Percentiles rank a stretch among this genome's conserved stretches.
phyloP scores from a whole-genome alignment of 2,888 invertebrate genomes.

The Brachypalpus laphriformis region DNA sequence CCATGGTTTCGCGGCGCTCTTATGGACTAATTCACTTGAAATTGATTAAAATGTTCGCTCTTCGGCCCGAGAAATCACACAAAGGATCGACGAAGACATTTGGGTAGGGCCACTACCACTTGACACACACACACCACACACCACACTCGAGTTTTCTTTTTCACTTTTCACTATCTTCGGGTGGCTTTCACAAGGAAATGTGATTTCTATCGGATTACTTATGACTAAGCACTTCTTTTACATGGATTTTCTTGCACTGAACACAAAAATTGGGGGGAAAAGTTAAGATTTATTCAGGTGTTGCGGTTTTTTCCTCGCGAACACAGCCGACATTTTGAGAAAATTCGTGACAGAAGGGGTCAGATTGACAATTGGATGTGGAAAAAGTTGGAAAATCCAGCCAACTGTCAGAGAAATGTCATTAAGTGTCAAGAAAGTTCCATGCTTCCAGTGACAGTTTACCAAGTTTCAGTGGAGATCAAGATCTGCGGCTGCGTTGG shows the following conservation, averaged over 20 bases:
- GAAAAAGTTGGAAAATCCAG: neutral
- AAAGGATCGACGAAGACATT: conserved; percentile 46
- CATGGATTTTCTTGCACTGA: conserved; percentile 11
- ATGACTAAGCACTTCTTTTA: neutral
- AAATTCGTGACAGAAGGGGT: conserved; percentile 60
- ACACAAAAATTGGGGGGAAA: conserved; percentile 3
- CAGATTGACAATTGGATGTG: conserved; percentile 38
- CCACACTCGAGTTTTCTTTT: conserved; percentile 30
- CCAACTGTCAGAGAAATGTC: neutral
- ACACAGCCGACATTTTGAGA: conserved; percentile 68
- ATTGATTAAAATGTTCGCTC: conserved; percentile 8
- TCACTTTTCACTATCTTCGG: neutral
- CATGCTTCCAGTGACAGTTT: conserved; percentile 34
- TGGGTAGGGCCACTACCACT: conserved; percentile 58
- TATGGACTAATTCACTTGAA: neutral
- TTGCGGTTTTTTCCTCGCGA: conserved; percentile 35
- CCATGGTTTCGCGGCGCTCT: conserved; percentile 62
- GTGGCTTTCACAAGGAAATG: neutral
- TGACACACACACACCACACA: conserved; percentile 37
- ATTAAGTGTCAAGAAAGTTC: conserved; percentile 26
- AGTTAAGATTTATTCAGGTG: conserved; percentile 26
- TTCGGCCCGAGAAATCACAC: conserved; percentile 4
- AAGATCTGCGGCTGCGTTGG: neutral
- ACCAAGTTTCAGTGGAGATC: conserved; percentile 14
- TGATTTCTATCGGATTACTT: neutral